Conservation (phyloP, 2,888 invertebrate genomes). For the Clunio marinus region DNA sequence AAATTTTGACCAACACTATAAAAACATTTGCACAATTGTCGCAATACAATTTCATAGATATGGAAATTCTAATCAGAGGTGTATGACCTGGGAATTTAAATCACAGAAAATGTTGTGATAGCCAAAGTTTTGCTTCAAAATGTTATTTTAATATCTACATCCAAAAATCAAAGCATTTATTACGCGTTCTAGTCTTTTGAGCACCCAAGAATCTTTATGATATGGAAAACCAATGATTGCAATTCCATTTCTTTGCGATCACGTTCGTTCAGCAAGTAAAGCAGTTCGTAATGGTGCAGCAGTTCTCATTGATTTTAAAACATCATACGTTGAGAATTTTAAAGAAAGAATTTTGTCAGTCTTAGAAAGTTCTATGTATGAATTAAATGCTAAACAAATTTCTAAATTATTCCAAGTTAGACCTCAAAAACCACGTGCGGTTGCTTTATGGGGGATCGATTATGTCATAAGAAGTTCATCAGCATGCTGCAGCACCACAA, state of each 20-base stretch:
- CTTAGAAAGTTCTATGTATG: constrained; percentile 6
- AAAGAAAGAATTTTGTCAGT: constrained; percentile 13
- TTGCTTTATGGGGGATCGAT: constrained; percentile 37
- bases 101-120: constrained; percentile 51
- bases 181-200: constrained; percentile 37
- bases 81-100: constrained; percentile 41
- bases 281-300: not conserved
- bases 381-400: constrained; percentile 14
- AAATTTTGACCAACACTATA: constrained; percentile 31
- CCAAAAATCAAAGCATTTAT: constrained; percentile 35
- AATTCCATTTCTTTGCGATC: constrained; percentile 39
- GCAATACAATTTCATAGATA: constrained; percentile 37
- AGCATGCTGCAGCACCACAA: constrained; percentile 1
- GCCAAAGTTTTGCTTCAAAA: constrained; percentile 54
- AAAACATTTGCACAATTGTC: constrained; percentile 32
- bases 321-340: constrained; percentile 1
- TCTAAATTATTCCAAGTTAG: constrained; percentile 28
- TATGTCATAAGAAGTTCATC: constrained; percentile 27
- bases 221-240: constrained; percentile 40
- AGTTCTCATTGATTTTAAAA: constrained; percentile 14
- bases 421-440: constrained; percentile 3
- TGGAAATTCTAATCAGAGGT: constrained; percentile 41
- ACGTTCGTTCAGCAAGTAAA: constrained; percentile 25
- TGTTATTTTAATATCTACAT: constrained; percentile 47
- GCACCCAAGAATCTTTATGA: constrained; percentile 38